Base-by-base conservation (phyloP, 2,113 vertebrate species). In the Vidua macroura region DNA sequence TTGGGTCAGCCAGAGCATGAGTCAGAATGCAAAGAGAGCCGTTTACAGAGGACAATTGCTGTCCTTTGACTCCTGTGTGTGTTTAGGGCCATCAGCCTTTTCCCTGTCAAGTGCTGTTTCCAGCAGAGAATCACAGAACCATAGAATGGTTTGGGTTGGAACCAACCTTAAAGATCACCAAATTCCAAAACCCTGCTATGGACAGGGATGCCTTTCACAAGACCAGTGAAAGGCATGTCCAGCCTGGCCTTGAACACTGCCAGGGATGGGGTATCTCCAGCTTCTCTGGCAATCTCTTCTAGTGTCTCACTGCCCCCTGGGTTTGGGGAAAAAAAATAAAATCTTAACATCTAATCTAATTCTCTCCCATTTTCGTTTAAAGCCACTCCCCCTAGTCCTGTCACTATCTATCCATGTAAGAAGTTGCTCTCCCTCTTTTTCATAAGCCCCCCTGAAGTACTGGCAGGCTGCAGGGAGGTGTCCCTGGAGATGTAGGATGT, bases 81-180 rank as follows among this genome's bases (percentile, higher is more conserved):
- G 27, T 27, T 76, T 49, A 51, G 37, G 35, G 20, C 51, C 51
- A n/a, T 59, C 52, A 53, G 17, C 27, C 60, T 81, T 62, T 72
- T 39, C 22, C 13, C 24, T 23, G 4, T 8, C 28, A 53, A 89
- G 41, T 20, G 21, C 23, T 62, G 6, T 37, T 68, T 70, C 53
- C 67, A 89, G 28, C 25, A 30, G 43, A 69, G 44, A 35, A 52
- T 51, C 49, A 56, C 13, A 49, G 55, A 76, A 43, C 8, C 48
- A 43, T 6, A 20, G 27, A 63, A 56, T 37, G 49, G 7, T 31
- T 62, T 69, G 14, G 8, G 25, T 16, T 69, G 72, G 41, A 62
- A 20, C 4, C 0, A 0, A 28, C 43, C 7, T 70, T 49, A 49
- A 56, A 37, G 7, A 56, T 28, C 8, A 6, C 14, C 21, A 23